A percentile compares a stretch with the other conserved stretches of the same genome.
Evolutionary conservation across 2,113 vertebrate species (phyloP).

Genomic region (Xiphorhynchus elegans): DNA sequence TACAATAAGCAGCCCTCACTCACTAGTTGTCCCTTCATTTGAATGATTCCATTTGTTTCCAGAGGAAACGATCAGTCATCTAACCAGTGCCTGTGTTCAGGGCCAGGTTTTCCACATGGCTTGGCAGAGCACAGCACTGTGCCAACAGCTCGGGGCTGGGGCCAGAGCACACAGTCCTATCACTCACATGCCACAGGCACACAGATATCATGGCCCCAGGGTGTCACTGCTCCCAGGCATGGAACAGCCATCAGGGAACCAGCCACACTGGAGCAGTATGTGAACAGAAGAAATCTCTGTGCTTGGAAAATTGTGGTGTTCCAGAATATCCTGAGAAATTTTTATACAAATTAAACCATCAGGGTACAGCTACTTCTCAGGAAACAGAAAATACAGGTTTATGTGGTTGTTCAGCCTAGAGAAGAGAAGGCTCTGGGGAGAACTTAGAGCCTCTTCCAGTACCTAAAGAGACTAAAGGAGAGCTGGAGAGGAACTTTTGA

Average conservation of each 20-base stretch:
- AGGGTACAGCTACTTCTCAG: not conserved
- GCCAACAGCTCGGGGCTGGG: not conserved
- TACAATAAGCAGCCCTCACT: constrained; percentile 23
- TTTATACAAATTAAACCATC: not conserved
- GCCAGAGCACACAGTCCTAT: not conserved
- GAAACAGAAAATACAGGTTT: not conserved
- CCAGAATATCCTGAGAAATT: not conserved
- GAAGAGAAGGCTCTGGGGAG: not conserved
- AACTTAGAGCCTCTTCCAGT: not conserved
- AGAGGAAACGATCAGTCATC: constrained; percentile 42
- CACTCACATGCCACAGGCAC: not conserved
- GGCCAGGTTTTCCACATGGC: constrained; percentile 28
- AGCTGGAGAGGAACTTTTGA: not conserved
- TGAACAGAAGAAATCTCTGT: not conserved
- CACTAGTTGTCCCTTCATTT: not conserved
- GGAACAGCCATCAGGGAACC: not conserved
- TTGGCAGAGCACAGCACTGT: not conserved
- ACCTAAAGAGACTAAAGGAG: not conserved
- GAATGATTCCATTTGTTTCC: constrained; percentile 21
- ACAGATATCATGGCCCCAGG: not conserved
- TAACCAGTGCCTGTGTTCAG: not conserved
- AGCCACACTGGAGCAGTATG: not conserved
- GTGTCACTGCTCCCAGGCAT: not conserved
- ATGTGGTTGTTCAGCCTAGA: not conserved
- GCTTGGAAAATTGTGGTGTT: not conserved